Conservation (phyloP, 2,888 invertebrate species). For the Malthinus seriepunctatus region DNA sequence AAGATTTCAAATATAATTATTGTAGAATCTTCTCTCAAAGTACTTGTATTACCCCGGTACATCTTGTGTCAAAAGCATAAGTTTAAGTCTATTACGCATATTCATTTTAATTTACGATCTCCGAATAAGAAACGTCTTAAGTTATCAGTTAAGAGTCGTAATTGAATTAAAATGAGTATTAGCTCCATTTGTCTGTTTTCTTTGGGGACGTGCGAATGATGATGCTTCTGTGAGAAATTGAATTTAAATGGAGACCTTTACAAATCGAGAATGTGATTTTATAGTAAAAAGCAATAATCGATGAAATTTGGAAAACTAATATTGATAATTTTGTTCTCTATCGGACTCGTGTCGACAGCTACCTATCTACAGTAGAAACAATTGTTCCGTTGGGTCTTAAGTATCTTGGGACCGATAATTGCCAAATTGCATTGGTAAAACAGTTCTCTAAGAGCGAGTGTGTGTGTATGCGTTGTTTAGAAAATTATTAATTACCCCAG, state of each 20-base stretch:
- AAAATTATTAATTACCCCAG: conserved; percentile 66
- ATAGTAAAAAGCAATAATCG: conserved; percentile 28
- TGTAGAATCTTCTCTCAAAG: too few species aligned
- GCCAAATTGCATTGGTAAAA: conserved; percentile 26
- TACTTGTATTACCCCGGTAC: too few species aligned
- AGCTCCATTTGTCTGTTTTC: conserved; percentile 32
- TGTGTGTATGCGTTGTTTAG: conserved; percentile 56
- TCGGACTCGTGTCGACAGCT: conserved; percentile 31
- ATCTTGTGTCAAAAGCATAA: too few species aligned
- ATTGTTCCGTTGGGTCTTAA: conserved; percentile 16
- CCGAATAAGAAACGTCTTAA: too few species aligned
- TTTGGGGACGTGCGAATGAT: conserved; percentile 48
- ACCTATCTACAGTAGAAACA: conserved; percentile 23
- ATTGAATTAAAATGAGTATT: too few species aligned
- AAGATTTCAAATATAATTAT: too few species aligned
- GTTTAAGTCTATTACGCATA: too few species aligned
- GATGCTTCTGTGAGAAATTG: conserved; percentile 38
- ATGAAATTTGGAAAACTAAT: conserved; percentile 39
- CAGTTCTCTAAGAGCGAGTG: conserved; percentile 49
- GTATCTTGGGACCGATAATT: conserved; percentile 19
- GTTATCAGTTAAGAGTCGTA: too few species aligned
- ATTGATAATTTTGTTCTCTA: conserved; percentile 41
- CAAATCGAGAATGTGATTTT: conserved; percentile 23
- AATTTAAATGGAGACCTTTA: conserved; percentile 10
- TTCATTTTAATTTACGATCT: too few species aligned